These are phyloP conservation scores for Mormyrus proboscirostris DNA, from an alignment of 2,797 vertebrate genomes.

Conservation along the genomic window DNA sequence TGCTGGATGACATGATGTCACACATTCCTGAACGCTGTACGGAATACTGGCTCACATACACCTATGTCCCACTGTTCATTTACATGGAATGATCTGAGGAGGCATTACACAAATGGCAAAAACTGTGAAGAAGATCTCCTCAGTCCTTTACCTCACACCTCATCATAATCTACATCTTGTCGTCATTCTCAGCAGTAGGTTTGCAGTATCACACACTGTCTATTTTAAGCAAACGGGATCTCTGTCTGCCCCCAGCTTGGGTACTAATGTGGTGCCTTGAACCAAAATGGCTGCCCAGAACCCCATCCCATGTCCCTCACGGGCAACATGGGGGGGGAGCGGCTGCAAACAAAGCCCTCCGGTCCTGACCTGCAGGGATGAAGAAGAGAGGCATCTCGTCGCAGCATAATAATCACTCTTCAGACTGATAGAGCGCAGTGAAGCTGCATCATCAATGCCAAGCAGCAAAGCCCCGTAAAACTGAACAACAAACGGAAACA, in stretches of 20 bases:
- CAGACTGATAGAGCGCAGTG: background rate
- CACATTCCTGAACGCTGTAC: background rate
- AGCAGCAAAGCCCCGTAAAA: conserved; percentile 21
- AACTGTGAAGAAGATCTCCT: background rate
- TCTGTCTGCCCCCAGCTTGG: background rate
- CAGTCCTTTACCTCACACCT: background rate
- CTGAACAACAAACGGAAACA: conserved; percentile 10
- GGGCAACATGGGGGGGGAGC: background rate
- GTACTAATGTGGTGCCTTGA: background rate
- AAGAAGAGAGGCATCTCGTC: background rate
- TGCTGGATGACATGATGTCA: background rate
- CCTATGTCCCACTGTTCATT: background rate
- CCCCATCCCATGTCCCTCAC: background rate
- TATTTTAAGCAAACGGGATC: background rate
- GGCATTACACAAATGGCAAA: background rate
- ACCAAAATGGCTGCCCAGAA: background rate
- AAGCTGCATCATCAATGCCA: conserved; percentile 12
- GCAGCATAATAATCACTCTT: conserved; percentile 5
- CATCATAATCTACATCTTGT: background rate
- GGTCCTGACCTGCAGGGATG: background rate
- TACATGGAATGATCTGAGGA: background rate
- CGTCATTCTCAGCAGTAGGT: background rate
- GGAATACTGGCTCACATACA: background rate
- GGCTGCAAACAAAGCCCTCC: background rate
- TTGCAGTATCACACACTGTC: background rate